Percentiles rank a stretch among this genome's conserved stretches.
Evolutionary conservation across 2,888 invertebrate genomes (phyloP).

Genomic region (Acleris holmiana): DNA sequence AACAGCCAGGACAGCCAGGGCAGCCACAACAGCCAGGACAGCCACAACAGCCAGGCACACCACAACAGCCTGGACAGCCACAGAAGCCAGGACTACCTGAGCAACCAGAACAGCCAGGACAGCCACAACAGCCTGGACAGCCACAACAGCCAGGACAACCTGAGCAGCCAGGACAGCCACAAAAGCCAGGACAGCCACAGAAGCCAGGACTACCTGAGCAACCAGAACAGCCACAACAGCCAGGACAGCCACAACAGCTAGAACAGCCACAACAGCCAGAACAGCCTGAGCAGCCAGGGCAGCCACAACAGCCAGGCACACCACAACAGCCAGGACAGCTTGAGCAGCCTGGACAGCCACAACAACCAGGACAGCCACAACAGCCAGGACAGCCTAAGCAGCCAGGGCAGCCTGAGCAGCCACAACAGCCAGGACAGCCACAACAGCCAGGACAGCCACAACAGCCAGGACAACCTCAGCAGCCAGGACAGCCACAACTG

Average conservation of each 20-base stretch:
- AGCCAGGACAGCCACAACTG: too few relatives aligned
- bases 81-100: not conserved
- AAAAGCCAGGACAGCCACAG: not conserved
- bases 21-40: not conserved
- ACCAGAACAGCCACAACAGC: not conserved
- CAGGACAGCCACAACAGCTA: not conserved
- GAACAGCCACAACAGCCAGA: not conserved
- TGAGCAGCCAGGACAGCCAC: not conserved
- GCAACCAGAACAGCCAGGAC: not conserved
- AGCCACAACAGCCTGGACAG: constrained; percentile 27
- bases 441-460: too few relatives aligned
- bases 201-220: not conserved
- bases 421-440: too few relatives aligned
- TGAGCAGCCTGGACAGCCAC: too few relatives aligned
- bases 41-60: not conserved
- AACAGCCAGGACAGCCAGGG: not conserved
- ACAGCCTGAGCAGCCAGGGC: not conserved
- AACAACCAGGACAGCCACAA: too few relatives aligned
- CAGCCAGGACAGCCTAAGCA: too few relatives aligned
- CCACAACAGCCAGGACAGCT: too few relatives aligned
- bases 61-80: not conserved
- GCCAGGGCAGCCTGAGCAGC: too few relatives aligned
- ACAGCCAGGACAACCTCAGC: too few relatives aligned
- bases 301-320: too few relatives aligned
- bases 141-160: not conserved